Percentiles rank a stretch among this genome's conserved stretches.
phyloP scores from a whole-genome alignment of 1,140 invertebrate species.

The Maconellicoccus hirsutus region DNA sequence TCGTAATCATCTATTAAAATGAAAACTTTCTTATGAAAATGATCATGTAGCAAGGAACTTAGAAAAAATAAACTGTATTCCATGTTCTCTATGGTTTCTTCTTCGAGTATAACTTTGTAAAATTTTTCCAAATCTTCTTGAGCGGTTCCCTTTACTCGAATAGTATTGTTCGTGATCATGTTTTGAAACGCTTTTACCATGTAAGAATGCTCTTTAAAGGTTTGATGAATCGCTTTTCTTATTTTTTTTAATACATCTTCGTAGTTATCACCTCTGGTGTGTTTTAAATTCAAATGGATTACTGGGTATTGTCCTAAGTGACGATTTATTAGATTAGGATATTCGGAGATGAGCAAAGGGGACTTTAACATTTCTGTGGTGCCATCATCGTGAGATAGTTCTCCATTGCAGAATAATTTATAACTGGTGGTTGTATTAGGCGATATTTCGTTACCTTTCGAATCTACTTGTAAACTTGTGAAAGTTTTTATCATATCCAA shows the following conservation, averaged over 20 bases:
- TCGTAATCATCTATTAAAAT: conserved; percentile 6
- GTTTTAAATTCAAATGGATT: background rate
- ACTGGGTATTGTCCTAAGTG: background rate
- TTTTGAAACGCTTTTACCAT: background rate
- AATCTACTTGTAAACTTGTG: background rate
- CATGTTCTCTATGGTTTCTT: background rate
- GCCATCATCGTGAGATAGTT: background rate
- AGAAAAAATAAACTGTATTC: background rate
- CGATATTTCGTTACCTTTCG: background rate
- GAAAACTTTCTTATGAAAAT: conserved; percentile 10
- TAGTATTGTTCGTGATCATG: background rate
- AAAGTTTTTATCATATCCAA: conserved; percentile 7
- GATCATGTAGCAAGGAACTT: background rate
- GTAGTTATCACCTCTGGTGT: background rate
- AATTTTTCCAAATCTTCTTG: background rate
- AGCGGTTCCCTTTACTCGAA: background rate
- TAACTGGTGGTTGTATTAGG: background rate
- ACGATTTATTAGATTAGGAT: background rate
- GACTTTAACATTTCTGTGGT: background rate
- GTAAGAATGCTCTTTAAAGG: background rate
- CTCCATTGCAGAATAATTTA: background rate
- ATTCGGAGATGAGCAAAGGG: background rate
- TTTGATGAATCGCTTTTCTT: background rate
- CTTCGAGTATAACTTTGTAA: background rate
- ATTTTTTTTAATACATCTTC: background rate